Conservation (phyloP, 2,113 vertebrate genomes). For the Rana temporaria region DNA sequence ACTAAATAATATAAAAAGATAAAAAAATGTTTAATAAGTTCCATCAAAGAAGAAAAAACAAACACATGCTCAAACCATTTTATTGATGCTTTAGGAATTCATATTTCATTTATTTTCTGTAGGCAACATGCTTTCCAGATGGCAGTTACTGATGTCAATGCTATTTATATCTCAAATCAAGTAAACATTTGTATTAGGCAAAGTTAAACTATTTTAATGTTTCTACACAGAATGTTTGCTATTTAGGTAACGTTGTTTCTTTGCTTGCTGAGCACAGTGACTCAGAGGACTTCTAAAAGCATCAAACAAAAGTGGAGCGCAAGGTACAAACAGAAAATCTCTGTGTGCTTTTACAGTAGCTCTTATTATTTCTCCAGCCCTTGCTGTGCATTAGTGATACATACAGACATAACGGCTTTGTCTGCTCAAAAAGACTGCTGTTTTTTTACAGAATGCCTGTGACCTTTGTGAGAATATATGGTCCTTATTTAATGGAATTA, state of each 20-base stretch:
- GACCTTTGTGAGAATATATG: conserved; percentile 6
- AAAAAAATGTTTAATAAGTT: too few species aligned
- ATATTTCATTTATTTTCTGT: too few species aligned
- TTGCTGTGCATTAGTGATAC: background rate
- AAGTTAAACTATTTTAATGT: conserved; percentile 11
- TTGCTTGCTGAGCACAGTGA: background rate
- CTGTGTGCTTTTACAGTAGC: background rate
- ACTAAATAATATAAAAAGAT: too few species aligned
- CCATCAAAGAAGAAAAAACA: too few species aligned
- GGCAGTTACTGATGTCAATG: background rate
- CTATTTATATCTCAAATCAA: background rate
- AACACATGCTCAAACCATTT: too few species aligned
- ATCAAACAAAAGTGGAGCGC: background rate
- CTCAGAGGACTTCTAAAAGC: background rate
- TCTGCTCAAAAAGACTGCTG: background rate
- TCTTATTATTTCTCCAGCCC: background rate
- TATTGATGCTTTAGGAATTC: too few species aligned
- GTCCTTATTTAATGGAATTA: conserved; percentile 16
- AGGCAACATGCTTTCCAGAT: background rate
- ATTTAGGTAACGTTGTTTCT: background rate
- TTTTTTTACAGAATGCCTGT: background rate
- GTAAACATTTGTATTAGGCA: conserved; percentile 6
- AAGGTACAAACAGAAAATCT: background rate
- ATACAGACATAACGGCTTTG: background rate
- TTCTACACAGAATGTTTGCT: background rate